Evolutionary conservation across 2,113 vertebrate species (phyloP).

Genomic region (Pampusana beccarii): DNA sequence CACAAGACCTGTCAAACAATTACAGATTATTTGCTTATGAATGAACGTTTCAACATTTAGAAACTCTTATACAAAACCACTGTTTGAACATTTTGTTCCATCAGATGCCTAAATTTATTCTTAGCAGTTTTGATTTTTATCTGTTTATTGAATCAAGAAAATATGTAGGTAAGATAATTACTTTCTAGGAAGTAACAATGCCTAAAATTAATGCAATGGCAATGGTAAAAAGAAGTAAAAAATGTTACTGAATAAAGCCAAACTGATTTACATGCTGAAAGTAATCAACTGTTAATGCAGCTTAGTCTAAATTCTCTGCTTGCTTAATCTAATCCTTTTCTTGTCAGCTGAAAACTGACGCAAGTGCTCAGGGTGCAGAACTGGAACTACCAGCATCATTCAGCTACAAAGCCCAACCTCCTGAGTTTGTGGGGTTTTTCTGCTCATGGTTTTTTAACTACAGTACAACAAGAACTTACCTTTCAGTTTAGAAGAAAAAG

Average conservation of each 20-base stretch:
- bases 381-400: not conserved
- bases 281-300: not conserved
- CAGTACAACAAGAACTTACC: not conserved
- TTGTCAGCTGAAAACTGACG: not conserved
- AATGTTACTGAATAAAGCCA: not conserved
- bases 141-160: not conserved
- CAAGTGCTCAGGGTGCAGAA: not conserved
- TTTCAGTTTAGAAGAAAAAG: not conserved
- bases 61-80: not conserved
- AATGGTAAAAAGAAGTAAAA: not conserved
- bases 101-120: not conserved
- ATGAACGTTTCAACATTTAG: not conserved
- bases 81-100: not conserved
- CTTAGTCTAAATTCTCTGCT: constrained; percentile 1
- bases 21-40: not conserved
- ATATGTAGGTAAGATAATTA: not conserved
- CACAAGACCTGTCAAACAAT: not conserved
- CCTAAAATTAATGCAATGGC: not conserved
- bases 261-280: not conserved
- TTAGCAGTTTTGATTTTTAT: not conserved
- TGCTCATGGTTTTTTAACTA: not conserved
- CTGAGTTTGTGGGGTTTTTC: not conserved
- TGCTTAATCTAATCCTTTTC: not conserved
- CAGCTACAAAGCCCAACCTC: not conserved
- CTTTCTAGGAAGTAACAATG: not conserved